phyloP scores from a whole-genome alignment of 2,113 vertebrate species.

The Epinephelus fuscoguttatus region DNA sequence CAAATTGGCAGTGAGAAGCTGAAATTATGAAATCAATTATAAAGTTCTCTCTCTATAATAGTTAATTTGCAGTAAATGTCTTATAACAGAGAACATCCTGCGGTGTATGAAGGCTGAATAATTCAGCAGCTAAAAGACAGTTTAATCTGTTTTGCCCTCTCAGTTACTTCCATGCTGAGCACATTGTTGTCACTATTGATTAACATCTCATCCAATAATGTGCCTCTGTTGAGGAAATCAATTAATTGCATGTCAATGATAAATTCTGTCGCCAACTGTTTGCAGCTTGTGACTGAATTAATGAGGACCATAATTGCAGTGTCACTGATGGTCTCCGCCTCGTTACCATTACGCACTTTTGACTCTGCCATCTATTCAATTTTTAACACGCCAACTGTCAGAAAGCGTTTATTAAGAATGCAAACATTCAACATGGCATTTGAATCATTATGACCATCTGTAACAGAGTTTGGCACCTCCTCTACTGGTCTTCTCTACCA shows the following conservation, averaged over 20 bases:
- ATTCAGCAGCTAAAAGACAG: slow-evolving; percentile 30
- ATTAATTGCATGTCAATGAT: slow-evolving; percentile 58
- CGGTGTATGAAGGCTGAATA: slow-evolving; percentile 12
- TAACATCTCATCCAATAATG: slow-evolving; percentile 50
- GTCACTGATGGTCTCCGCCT: slow-evolving; percentile 49
- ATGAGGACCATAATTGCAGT: slow-evolving; percentile 70
- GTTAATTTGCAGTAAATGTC: background rate
- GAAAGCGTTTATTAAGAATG: slow-evolving; percentile 60
- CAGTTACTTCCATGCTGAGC: slow-evolving; percentile 58
- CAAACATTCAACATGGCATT: slow-evolving; percentile 45
- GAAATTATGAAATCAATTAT: background rate
- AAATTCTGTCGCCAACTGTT: slow-evolving; percentile 68
- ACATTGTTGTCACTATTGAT: slow-evolving; percentile 67
- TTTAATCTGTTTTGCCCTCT: slow-evolving; percentile 53
- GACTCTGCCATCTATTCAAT: slow-evolving; percentile 56
- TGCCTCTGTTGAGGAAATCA: slow-evolving; percentile 49
- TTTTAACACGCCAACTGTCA: slow-evolving; percentile 65
- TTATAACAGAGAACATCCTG: background rate
- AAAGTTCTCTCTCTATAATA: background rate
- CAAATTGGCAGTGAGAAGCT: background rate
- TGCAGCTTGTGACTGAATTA: slow-evolving; percentile 65
- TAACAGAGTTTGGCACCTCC: slow-evolving; percentile 35
- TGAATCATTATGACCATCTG: slow-evolving; percentile 67
- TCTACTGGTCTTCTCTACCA: background rate
- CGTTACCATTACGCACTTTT: slow-evolving; percentile 62